A percentile compares a stretch with the other conserved stretches of the same genome.
phyloP scores from a whole-genome alignment of 2,797 vertebrate species.

The Hemibagrus guttatus region DNA sequence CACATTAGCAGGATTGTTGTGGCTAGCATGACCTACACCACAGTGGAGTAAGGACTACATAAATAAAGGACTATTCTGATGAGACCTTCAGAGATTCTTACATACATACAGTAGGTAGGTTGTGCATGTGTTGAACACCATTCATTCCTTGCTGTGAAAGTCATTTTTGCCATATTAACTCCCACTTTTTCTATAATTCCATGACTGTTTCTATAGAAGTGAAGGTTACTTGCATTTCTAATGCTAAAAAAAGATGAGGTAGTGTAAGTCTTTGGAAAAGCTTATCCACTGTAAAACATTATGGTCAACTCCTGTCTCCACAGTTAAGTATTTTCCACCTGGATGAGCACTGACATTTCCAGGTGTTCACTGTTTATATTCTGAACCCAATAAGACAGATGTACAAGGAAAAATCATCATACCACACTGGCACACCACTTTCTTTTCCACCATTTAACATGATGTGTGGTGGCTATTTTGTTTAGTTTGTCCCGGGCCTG shows the following conservation, averaged over 20 bases:
- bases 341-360: conserved; percentile 53
- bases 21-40: conserved; percentile 60
- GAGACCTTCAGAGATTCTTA: neutral
- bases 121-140: neutral
- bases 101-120: neutral
- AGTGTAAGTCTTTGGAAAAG: neutral
- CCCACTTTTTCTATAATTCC: neutral
- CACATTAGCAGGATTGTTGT: conserved; percentile 67
- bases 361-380: conserved; percentile 53
- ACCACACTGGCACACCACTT: conserved; percentile 40
- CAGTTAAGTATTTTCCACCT: conserved; percentile 38
- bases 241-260: neutral
- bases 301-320: conserved; percentile 27
- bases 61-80: neutral
- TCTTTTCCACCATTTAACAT: conserved; percentile 54
- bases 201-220: neutral
- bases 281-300: conserved; percentile 11
- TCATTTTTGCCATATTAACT: neutral
- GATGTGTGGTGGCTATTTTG: conserved; percentile 45
- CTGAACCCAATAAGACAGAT: conserved; percentile 35
- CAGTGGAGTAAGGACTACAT: conserved; percentile 45
- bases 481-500: conserved; percentile 54
- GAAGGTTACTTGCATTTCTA: neutral
- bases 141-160: neutral
- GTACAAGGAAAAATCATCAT: conserved; percentile 46